Conservation (phyloP, 2,113 vertebrate genomes). For the Megatriorchis doriae region DNA sequence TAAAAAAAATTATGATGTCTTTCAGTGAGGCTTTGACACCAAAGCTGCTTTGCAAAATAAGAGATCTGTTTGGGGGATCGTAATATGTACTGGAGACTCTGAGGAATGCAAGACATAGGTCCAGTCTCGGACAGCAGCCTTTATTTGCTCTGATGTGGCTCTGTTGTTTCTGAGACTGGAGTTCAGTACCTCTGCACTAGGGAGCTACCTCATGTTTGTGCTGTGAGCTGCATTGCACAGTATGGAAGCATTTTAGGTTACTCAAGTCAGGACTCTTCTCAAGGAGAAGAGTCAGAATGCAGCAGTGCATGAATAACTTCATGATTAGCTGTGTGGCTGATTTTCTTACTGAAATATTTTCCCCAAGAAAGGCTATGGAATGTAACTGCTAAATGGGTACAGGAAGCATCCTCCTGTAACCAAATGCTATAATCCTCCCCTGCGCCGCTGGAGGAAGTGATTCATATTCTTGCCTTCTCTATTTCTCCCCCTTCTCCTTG, state of each 20-base stretch:
- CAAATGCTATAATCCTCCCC: background rate
- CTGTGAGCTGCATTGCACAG: background rate
- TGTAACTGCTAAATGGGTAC: background rate
- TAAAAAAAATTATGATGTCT: background rate
- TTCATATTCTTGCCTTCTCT: background rate
- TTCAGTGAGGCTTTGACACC: background rate
- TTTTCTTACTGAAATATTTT: background rate
- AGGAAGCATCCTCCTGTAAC: background rate
- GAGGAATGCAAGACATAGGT: background rate
- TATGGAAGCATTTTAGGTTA: background rate
- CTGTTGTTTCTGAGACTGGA: background rate
- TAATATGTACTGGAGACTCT: background rate
- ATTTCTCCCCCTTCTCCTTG: background rate
- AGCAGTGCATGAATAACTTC: background rate
- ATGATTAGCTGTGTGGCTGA: background rate
- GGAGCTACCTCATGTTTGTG: background rate
- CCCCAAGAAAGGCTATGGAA: background rate
- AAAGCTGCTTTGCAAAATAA: background rate
- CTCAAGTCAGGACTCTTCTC: background rate
- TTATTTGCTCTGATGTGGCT: background rate
- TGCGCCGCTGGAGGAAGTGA: background rate
- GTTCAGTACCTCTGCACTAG: background rate
- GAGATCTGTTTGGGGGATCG: background rate
- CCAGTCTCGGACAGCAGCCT: rapidly evolving
- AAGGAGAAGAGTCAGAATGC: background rate